Conservation (phyloP, 2,888 invertebrate genomes). For the Pilophorus perplexus region DNA sequence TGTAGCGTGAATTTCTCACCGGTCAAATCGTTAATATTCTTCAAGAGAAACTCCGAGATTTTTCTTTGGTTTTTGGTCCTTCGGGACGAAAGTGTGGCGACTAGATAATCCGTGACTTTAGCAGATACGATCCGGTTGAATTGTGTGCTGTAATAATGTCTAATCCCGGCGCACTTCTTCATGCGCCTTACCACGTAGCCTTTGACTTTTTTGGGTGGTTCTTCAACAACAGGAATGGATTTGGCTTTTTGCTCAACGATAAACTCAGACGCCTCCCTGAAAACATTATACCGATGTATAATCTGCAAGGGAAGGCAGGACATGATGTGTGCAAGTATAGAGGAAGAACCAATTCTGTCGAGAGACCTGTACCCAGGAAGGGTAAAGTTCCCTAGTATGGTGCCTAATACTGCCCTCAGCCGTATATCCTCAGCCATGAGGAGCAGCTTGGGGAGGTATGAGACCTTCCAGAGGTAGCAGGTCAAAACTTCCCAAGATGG, state of each 20-base stretch:
- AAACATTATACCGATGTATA: background rate
- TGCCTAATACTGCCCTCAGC: too few species aligned
- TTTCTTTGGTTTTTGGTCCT: constrained; percentile 42
- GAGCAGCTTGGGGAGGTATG: too few species aligned
- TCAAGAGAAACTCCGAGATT: constrained; percentile 43
- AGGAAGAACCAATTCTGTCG: too few species aligned
- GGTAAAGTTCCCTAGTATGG: too few species aligned
- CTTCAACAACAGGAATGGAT: background rate
- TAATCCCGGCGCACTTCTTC: constrained; percentile 26
- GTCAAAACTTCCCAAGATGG: too few species aligned
- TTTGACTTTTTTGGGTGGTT: background rate
- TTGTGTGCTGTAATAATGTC: constrained; percentile 44
- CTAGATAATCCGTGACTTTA: constrained; percentile 46
- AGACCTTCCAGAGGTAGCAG: too few species aligned
- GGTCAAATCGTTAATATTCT: constrained; percentile 44
- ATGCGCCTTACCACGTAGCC: background rate
- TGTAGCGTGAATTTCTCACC: constrained; percentile 43
- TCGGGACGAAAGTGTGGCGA: constrained; percentile 38
- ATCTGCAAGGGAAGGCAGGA: background rate
- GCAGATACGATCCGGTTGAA: constrained; percentile 43
- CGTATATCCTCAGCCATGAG: too few species aligned
- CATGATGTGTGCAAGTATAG: background rate
- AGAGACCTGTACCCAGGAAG: too few species aligned
- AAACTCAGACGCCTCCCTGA: constrained; percentile 42
- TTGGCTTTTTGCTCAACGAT: constrained; percentile 40